These are phyloP conservation scores for Chromis chromis DNA, from an alignment of 2,797 vertebrate species.

Conservation along the genomic window DNA sequence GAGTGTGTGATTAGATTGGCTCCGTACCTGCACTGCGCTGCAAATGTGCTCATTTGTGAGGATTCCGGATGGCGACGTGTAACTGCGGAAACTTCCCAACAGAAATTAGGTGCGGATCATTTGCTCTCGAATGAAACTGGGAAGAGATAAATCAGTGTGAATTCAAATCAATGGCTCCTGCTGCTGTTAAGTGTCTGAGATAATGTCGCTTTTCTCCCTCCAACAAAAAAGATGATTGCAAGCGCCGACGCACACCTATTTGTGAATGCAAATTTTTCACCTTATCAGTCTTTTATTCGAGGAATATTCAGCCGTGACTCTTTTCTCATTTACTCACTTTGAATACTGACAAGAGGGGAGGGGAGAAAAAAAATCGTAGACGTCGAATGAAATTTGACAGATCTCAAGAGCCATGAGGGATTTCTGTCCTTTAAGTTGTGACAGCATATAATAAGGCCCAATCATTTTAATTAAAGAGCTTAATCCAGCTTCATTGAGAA, in stretches of 20 bases:
- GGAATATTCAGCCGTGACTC: constrained; percentile 44
- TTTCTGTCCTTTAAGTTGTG: constrained; percentile 79
- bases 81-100: constrained; percentile 36
- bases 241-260: constrained; percentile 25
- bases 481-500: constrained; percentile 82
- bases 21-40: constrained; percentile 35
- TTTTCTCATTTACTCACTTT: constrained; percentile 55
- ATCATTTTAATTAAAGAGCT: constrained; percentile 86
- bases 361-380: neutral
- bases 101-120: constrained; percentile 60
- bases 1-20: constrained; percentile 54
- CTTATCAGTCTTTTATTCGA: constrained; percentile 54
- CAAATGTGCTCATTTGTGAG: constrained; percentile 49
- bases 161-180: constrained; percentile 36
- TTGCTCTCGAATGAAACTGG: constrained; percentile 48
- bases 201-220: constrained; percentile 6
- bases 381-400: constrained; percentile 63
- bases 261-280: constrained; percentile 49
- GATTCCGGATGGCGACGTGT: constrained; percentile 9
- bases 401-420: constrained; percentile 73
- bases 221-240: constrained; percentile 19
- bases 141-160: constrained; percentile 50
- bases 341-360: constrained; percentile 47
- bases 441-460: constrained; percentile 79
- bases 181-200: constrained; percentile 33